Conservation (phyloP, 92 coral and sea anemone species). For the Virgularia gustaviana region DNA sequence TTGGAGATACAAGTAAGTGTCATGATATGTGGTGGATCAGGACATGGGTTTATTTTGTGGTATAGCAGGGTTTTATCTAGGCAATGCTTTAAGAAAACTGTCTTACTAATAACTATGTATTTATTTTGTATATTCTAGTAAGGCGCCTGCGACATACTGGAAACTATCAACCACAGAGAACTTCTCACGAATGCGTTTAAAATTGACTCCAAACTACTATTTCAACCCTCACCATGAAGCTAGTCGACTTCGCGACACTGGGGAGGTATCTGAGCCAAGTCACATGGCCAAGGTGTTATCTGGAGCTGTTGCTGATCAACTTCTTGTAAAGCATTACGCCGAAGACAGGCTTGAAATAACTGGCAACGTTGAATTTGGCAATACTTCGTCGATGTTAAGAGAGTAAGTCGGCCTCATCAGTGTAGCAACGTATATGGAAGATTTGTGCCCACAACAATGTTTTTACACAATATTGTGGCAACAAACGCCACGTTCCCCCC, state of each 20-base stretch:
- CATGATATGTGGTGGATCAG: not conserved
- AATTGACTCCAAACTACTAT: constrained; percentile 73
- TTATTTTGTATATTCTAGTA: constrained; percentile 39
- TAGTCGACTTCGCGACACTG: constrained; percentile 72
- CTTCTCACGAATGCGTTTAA: constrained; percentile 94
- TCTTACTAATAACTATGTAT: not conserved
- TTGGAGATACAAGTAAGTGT: constrained; percentile 91
- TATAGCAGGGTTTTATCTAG: not conserved
- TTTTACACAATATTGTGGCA: no score
- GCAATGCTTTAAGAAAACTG: not conserved
- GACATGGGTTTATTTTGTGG: not conserved
- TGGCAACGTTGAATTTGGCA: constrained; percentile 54
- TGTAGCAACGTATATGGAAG: no score
- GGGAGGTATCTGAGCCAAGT: constrained; percentile 37
- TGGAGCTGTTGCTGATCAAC: constrained; percentile 72
- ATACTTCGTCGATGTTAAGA: no score
- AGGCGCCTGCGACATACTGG: constrained; percentile 66
- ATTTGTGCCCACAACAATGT: no score
- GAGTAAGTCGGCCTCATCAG: no score
- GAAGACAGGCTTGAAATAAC: constrained; percentile 75
- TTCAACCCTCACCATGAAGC: constrained; percentile 85
- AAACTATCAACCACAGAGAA: constrained; percentile 84
- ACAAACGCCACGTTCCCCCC: no score
- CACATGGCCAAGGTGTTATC: constrained; percentile 46
- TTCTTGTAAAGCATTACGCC: constrained; percentile 61